phyloP scores from a whole-genome alignment of 2,888 invertebrate genomes.

The Lochmaea capreae region DNA sequence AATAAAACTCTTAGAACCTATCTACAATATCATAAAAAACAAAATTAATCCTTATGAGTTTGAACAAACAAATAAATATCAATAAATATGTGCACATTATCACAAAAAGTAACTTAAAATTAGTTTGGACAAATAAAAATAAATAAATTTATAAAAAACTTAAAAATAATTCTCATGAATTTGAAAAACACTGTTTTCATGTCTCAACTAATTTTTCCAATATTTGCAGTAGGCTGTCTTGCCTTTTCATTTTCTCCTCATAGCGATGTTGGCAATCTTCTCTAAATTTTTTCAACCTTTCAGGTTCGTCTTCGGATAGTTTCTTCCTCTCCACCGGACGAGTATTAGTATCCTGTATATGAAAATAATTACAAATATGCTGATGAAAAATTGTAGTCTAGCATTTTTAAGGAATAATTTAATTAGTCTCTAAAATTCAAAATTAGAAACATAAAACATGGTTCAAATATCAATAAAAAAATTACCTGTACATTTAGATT shows the following conservation, averaged over 20 bases:
- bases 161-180: background rate
- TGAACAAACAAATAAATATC: too few species aligned
- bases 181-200: background rate
- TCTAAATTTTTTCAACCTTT: conserved; percentile 18
- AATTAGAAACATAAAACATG: conserved; percentile 5
- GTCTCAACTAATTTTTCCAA: conserved; percentile 6
- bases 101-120: background rate
- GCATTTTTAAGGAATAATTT: too few species aligned
- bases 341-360: too few species aligned
- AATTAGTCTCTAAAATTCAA: too few species aligned
- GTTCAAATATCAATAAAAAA: background rate
- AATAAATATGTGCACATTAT: too few species aligned
- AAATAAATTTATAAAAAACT: background rate
- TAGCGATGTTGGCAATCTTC: conserved; percentile 19
- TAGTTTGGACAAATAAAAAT: background rate
- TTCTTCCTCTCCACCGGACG: too few species aligned
- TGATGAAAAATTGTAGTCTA: too few species aligned
- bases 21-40: too few species aligned
- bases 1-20: too few species aligned
- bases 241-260: conserved; percentile 20
- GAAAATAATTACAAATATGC: too few species aligned
- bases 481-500: background rate
- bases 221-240: conserved; percentile 16
- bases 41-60: too few species aligned
- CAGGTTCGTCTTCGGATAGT: background rate